Evolutionary conservation across 2,888 invertebrate species (phyloP), one percentile per base, ranked within the genome.

Genomic region (Enchytraeus crypticus): DNA sequence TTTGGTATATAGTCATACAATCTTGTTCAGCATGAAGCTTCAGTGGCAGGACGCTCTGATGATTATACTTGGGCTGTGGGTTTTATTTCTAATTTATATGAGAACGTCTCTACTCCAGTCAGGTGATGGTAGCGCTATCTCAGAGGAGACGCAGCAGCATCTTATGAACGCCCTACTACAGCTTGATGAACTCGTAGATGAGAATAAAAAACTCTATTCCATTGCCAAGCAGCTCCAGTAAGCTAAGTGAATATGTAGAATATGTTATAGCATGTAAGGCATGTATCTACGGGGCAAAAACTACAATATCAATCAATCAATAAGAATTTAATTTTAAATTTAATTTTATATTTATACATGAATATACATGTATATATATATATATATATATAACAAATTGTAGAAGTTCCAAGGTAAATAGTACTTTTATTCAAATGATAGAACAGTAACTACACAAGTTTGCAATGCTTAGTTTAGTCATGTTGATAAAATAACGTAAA

Each of bases 141-240:
- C 53, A 2, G 53, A 51, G 18, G 14, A 51, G 32, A 51, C 33
- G 53, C 32, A 51, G 33, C 29, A 21, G 1, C 30, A 51, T 21
- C 53, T 51, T 2, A 0, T 3, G 32, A 51, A 32, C 32, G 53
- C 53, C 14, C 30, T 51, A 33, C 32, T 32, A 33, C 26, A 51
- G 29, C 53, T 51, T 3, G 53, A 51, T 2, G 53, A 51, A 11
- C 21, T 51, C 21, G 33, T 32, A 30, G 33, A 30, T 8, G 32
- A 26, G 53, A 51, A 51, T 51, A 51, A 33, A 33, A 30, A 26
- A 51, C 33, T 51, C 5, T 33, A 51, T 33, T 5, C 11, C 21
- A 18, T 51, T 21, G 53, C 53, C 14, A 30, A 51, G 32, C 32
- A 51, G n/a, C 53, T 51, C n/a, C 30, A 51, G 53, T 51, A 33